Percentiles rank a stretch among this genome's conserved stretches.
These are phyloP conservation scores for Drosophila jambulina DNA, from an alignment of 1,140 invertebrate species.

Conservation along the genomic window DNA sequence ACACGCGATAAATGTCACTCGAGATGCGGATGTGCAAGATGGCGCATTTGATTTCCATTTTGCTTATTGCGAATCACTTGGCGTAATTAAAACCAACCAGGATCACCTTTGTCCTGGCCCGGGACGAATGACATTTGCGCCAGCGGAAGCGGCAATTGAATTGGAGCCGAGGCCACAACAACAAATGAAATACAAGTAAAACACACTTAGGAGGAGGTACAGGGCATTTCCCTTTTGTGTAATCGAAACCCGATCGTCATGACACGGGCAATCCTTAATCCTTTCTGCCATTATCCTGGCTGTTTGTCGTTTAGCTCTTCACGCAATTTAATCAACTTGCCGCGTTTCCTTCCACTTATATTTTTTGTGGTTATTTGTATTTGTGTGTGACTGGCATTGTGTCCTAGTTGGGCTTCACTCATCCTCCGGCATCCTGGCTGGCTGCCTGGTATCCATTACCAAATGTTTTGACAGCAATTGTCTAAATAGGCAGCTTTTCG, in stretches of 20 bases:
- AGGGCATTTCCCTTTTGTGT: constrained; percentile 62
- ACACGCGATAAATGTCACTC: constrained; percentile 67
- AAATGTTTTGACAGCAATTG: constrained; percentile 84
- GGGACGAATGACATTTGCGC: constrained; percentile 72
- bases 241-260: constrained; percentile 74
- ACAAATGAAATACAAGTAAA: constrained; percentile 4
- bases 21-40: constrained; percentile 57
- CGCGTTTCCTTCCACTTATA: constrained; percentile 53
- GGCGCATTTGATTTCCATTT: constrained; percentile 76
- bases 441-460: constrained; percentile 71
- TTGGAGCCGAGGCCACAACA: constrained; percentile 17
- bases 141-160: constrained; percentile 69
- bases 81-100: constrained; percentile 66
- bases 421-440: constrained; percentile 1
- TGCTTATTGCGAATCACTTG: constrained; percentile 76
- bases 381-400: constrained; percentile 16
- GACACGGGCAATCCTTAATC: constrained; percentile 75
- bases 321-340: constrained; percentile 81
- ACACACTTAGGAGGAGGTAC: background rate
- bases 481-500: constrained; percentile 65
- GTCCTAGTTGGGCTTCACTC: constrained; percentile 13
- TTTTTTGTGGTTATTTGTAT: background rate
- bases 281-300: constrained; percentile 60
- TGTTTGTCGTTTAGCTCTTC: constrained; percentile 60
- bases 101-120: constrained; percentile 4